These are phyloP conservation scores for Liasis olivaceus DNA, from an alignment of 2,797 vertebrate genomes.

Conservation along the genomic window DNA sequence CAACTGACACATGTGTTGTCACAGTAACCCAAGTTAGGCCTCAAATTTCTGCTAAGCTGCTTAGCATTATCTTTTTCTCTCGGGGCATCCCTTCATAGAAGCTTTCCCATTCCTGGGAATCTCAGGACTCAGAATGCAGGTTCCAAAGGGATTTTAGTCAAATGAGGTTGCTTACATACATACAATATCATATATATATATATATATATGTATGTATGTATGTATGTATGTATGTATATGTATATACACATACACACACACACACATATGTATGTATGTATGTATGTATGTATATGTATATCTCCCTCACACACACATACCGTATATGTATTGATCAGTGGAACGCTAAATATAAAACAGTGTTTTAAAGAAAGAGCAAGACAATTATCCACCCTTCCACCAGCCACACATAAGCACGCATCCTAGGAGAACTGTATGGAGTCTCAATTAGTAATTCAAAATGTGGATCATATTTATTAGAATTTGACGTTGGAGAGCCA, in stretches of 20 bases:
- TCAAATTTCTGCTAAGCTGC: constrained; percentile 64
- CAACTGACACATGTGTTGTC: constrained; percentile 65
- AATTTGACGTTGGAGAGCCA: not conserved
- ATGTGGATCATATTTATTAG: not conserved
- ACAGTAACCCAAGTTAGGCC: constrained; percentile 68
- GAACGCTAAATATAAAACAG: not conserved
- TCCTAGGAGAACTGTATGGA: not conserved
- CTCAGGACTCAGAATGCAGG: constrained; percentile 8
- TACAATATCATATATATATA: not conserved
- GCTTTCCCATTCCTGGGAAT: not conserved
- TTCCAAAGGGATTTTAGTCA: not conserved
- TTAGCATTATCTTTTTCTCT: constrained; percentile 26
- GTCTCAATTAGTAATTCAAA: not conserved
- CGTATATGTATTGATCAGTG: not conserved
- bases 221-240: no score
- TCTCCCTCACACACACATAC: not conserved
- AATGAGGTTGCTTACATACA: not conserved
- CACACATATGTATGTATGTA: no score
- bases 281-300: no score
- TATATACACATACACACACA: no score
- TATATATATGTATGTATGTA: no score
- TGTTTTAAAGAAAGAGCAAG: not conserved
- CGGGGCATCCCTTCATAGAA: not conserved
- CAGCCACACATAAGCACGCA: not conserved
- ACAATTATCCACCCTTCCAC: constrained; percentile 6